These are phyloP conservation scores for Eupithecia subumbrata DNA, from an alignment of 2,888 invertebrate species.

Conservation along the genomic window DNA sequence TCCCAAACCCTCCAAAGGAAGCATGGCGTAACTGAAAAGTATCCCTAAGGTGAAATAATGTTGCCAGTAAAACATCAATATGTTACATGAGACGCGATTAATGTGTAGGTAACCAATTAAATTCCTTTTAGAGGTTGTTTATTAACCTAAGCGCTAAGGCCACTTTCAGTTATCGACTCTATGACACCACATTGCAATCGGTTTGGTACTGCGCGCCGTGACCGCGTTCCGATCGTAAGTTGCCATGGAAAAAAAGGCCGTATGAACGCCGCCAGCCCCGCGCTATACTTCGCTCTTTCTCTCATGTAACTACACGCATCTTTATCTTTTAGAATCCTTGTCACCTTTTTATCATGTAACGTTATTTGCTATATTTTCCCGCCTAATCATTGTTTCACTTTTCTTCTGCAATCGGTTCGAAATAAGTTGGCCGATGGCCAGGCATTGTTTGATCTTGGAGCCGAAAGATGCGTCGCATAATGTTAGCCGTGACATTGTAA, in stretches of 20 bases:
- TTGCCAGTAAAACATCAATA: background rate
- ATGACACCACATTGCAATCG: constrained; percentile 59
- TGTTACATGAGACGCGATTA: background rate
- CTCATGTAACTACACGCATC: constrained; percentile 68
- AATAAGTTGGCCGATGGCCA: constrained; percentile 68
- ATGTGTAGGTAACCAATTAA: constrained; percentile 31
- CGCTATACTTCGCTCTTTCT: constrained; percentile 69
- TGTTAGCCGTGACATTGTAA: constrained; percentile 49
- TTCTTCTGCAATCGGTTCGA: constrained; percentile 53
- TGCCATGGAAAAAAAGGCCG: constrained; percentile 73
- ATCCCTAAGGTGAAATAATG: background rate
- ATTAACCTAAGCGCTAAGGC: constrained; percentile 55
- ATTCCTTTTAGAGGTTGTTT: constrained; percentile 37
- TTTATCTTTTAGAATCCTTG: constrained; percentile 76
- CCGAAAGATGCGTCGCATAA: constrained; percentile 46
- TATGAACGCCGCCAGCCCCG: constrained; percentile 70
- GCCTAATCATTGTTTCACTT: constrained; percentile 53
- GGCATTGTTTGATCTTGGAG: constrained; percentile 63
- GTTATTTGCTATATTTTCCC: constrained; percentile 55
- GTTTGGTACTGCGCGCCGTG: constrained; percentile 70
- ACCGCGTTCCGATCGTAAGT: constrained; percentile 70
- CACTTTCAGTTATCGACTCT: constrained; percentile 54
- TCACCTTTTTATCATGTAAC: constrained; percentile 72
- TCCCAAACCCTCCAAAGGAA: constrained; percentile 20
- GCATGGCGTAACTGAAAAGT: constrained; percentile 16